A percentile compares a stretch with the other conserved stretches of the same genome.
phyloP scores from a whole-genome alignment of 2,113 vertebrate genomes.

The Periophthalmus modestus region DNA sequence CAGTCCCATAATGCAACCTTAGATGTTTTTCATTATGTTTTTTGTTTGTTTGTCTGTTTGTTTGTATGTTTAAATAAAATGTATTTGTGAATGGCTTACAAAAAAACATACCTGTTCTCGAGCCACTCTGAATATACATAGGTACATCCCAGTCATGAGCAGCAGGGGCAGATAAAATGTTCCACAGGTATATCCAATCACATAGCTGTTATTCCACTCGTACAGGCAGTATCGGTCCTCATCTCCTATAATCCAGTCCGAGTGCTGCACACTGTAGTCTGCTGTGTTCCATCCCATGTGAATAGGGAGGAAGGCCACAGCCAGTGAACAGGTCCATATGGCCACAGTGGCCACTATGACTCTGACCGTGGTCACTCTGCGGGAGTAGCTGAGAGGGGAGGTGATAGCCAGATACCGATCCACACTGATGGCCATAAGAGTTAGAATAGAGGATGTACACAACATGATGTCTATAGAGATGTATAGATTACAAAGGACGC shows the following conservation, averaged over 20 bases:
- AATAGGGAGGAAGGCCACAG: slow-evolving; percentile 88
- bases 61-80: background rate
- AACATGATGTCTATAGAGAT: slow-evolving; percentile 89
- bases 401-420: slow-evolving; percentile 91
- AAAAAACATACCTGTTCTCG: slow-evolving; percentile 77
- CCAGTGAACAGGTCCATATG: slow-evolving; percentile 86
- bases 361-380: slow-evolving; percentile 79
- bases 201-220: slow-evolving; percentile 85
- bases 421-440: slow-evolving; percentile 90
- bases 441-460: slow-evolving; percentile 92
- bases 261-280: slow-evolving; percentile 76
- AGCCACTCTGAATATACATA: slow-evolving; percentile 88
- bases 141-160: slow-evolving; percentile 91
- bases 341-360: slow-evolving; percentile 78
- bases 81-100: background rate
- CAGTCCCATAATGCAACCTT: too few species aligned
- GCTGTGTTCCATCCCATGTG: slow-evolving; percentile 92
- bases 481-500: slow-evolving; percentile 87
- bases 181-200: slow-evolving; percentile 79
- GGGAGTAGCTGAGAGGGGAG: slow-evolving; percentile 83
- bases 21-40: too few species aligned
- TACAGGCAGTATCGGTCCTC: slow-evolving; percentile 78
- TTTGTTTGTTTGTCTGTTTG: too few species aligned
- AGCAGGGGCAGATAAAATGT: slow-evolving; percentile 90
- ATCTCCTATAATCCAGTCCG: slow-evolving; percentile 36